A percentile compares a stretch with the other conserved stretches of the same genome.
Evolutionary conservation across 2,113 vertebrate species (phyloP).

Genomic region (Benitochromis conjunctus): DNA sequence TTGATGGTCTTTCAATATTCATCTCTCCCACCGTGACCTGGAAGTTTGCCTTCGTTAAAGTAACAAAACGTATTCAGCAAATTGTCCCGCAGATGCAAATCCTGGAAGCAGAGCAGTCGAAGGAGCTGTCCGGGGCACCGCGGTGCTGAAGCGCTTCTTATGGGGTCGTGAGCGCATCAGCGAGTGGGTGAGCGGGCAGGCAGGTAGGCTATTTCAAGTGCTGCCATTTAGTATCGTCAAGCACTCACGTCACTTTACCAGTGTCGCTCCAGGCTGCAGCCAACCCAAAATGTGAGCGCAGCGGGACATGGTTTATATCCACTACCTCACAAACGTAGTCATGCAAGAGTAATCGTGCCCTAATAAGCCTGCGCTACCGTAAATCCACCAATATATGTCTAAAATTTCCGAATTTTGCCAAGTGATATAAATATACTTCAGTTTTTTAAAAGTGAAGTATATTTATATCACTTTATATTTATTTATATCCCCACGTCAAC

Average conservation of each 20-base stretch:
- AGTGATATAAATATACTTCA: neutral
- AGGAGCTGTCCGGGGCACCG: constrained; percentile 39
- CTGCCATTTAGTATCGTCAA: constrained; percentile 66
- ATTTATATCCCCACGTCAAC: too few relatives aligned
- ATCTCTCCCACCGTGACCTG: neutral
- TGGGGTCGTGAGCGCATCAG: constrained; percentile 9
- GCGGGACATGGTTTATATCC: constrained; percentile 9
- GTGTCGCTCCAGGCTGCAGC: constrained; percentile 39
- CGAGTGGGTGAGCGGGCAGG: constrained; percentile 28
- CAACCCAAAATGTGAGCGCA: constrained; percentile 45
- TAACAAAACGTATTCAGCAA: neutral
- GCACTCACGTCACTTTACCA: constrained; percentile 60
- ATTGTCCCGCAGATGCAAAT: neutral
- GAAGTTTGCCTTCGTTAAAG: neutral
- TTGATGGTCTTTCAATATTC: constrained; percentile 55
- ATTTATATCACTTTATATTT: too few relatives aligned
- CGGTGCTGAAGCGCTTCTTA: constrained; percentile 41
- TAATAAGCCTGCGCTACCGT: neutral
- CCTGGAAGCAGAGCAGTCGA: neutral
- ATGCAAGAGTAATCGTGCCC: neutral
- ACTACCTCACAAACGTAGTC: neutral
- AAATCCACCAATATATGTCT: neutral
- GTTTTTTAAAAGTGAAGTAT: too few relatives aligned
- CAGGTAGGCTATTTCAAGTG: constrained; percentile 64
- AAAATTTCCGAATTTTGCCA: neutral